Evolutionary conservation across 53 echinoderm and acorn worm species (phyloP).

Genomic region (Paracentrotus lividus): DNA sequence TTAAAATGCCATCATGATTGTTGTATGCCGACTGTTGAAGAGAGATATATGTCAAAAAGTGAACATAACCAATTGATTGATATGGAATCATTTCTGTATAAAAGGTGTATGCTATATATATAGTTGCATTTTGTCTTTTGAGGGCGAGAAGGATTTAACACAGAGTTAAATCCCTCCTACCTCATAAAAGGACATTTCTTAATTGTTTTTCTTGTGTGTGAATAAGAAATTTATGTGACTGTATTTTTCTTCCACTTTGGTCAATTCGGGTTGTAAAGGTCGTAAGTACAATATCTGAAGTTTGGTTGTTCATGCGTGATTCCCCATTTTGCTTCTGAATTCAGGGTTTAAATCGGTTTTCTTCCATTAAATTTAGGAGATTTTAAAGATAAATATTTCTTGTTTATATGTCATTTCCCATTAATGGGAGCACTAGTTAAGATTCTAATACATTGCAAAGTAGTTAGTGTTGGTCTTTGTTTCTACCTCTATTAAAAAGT

Average conservation of each 20-base stretch:
- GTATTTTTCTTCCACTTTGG: constrained; percentile 3
- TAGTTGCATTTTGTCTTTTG: too few species aligned
- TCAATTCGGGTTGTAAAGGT: not conserved
- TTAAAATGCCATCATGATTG: not conserved
- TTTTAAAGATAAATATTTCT: not conserved
- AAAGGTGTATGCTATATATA: not conserved
- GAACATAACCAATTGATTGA: not conserved
- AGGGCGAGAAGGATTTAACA: too few species aligned
- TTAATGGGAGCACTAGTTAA: not conserved
- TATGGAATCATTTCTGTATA: not conserved
- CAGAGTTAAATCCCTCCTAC: too few species aligned
- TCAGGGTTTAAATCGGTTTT: not conserved
- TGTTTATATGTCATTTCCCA: not conserved
- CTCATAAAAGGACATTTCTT: not conserved
- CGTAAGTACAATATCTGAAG: not conserved
- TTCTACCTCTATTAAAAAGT: constrained; percentile 5
- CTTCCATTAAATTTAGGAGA: not conserved
- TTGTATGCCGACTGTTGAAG: not conserved
- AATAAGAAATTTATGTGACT: not conserved
- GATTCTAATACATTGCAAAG: not conserved
- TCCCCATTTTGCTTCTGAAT: not conserved
- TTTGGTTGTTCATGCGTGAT: not conserved
- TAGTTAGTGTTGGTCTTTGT: not conserved
- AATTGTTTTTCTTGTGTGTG: not conserved
- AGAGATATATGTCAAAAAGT: not conserved